These are phyloP conservation scores for Sebastes iracundus DNA, from an alignment of 2,797 vertebrate species.

Conservation along the genomic window DNA sequence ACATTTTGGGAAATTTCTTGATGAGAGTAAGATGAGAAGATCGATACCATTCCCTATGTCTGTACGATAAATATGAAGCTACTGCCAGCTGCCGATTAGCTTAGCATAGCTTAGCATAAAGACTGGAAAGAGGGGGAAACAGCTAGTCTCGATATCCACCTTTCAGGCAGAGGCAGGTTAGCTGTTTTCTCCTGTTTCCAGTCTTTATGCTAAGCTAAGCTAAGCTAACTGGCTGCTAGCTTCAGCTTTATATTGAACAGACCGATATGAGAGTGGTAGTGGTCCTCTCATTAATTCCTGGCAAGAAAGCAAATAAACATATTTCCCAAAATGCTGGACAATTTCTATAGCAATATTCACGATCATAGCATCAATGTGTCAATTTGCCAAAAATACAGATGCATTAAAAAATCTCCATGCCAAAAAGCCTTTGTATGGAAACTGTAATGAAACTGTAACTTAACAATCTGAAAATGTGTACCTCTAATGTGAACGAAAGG, in stretches of 20 bases:
- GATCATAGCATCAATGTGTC: not conserved
- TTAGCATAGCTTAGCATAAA: not conserved
- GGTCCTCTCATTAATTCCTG: too few relatives aligned
- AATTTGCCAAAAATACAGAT: not conserved
- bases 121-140: not conserved
- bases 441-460: not conserved
- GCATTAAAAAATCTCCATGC: not conserved
- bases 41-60: not conserved
- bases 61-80: not conserved
- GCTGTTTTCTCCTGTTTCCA: not conserved
- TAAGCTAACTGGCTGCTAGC: not conserved
- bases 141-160: not conserved
- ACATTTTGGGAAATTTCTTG: not conserved
- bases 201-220: not conserved
- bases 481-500: not conserved
- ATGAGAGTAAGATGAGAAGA: not conserved
- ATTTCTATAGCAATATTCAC: not conserved
- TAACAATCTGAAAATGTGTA: not conserved
- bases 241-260: not conserved
- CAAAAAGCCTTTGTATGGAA: not conserved
- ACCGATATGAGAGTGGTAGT: not conserved
- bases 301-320: too few relatives aligned
- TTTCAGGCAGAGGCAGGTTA: not conserved
- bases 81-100: not conserved
- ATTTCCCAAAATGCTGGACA: not conserved